Base-by-base conservation (phyloP, 2,888 invertebrate species). In the Parapristionchus giblindavisi region DNA sequence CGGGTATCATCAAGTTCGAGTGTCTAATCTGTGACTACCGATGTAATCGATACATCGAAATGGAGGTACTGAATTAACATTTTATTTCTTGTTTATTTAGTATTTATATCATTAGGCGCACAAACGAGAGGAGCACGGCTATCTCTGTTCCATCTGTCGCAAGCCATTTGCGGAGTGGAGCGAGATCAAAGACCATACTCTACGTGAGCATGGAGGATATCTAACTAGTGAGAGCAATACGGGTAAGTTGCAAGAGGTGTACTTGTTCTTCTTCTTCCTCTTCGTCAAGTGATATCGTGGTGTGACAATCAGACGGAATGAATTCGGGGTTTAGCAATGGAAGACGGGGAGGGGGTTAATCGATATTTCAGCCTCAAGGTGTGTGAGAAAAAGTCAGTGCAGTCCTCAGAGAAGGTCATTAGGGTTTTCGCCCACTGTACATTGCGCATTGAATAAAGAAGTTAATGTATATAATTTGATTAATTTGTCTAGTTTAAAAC, bases 1-100 rank as follows among this genome's bases (percentile, higher is more conserved):
- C 88, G n/a, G 88, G 88, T 73, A 88, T 88, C 75, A 84, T 88
- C 48, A 85, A 84, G 70, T 88, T 86, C 71, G 88, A 88, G 76
- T 88, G 88, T 77, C 60, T 36, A 5, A 79, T 85, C 58, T 85
- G 85, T 75, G 85, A 85, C 72, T 85, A 77, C 76, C 79, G 79
- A 21, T 63, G 76, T 61, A 77, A 75, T 24, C 72, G 80, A 17
- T 77, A 40, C 34, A 32, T 68, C n/a, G 65, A 76, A 43, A 56
- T 76, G 73, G 58, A 56, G 61, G 78, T 85, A 11, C 80, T 83
- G 27, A 17, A n/a, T 6, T 14, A 52, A 4, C 24, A 3, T 6
- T 6, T 5, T 11, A 52, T 43, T 43, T 8, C 17, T 14, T 43
- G 43, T 43, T n/a, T n/a, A n/a, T n/a, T n/a, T 32, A 11, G 61